Conservation (phyloP, 2,797 vertebrate genomes). For the Natrix natrix region DNA sequence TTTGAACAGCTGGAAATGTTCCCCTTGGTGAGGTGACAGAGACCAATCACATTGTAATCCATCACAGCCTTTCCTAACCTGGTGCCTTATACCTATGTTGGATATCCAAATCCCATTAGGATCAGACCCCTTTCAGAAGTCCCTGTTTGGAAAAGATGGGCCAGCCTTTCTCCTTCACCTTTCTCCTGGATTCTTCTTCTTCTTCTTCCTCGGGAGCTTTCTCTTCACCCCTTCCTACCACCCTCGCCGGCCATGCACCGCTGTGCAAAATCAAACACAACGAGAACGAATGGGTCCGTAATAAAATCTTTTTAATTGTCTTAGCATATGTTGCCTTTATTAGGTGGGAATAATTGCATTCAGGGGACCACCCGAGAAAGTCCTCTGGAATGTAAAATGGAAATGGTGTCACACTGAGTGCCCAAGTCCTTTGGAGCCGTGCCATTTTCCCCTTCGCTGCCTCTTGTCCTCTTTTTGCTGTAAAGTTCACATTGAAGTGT, state of each 20-base stretch:
- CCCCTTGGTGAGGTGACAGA: background rate
- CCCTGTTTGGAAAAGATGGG: background rate
- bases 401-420: constrained; percentile 99
- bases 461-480: constrained; percentile 85
- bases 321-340: constrained; percentile 99
- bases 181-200: constrained; percentile 19
- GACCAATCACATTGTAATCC: background rate
- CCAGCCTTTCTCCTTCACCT: background rate
- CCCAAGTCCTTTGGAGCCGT: constrained; percentile 95
- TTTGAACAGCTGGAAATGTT: background rate
- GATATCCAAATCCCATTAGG: background rate
- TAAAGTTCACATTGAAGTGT: constrained; percentile 91
- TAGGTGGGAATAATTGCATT: constrained; percentile 99
- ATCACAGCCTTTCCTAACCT: background rate
- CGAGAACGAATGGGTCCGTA: constrained; percentile 90
- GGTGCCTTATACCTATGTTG: background rate
- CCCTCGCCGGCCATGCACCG: background rate
- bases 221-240: background rate
- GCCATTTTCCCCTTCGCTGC: constrained; percentile 96
- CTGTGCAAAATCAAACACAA: constrained; percentile 84
- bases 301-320: constrained; percentile 99
- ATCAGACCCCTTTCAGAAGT: background rate
- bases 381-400: constrained; percentile 97
- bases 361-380: constrained; percentile 97
- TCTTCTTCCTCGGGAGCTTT: constrained; percentile 49